Evolutionary conservation across 2,113 vertebrate species (phyloP).

Genomic region (Nymphicus hollandicus): DNA sequence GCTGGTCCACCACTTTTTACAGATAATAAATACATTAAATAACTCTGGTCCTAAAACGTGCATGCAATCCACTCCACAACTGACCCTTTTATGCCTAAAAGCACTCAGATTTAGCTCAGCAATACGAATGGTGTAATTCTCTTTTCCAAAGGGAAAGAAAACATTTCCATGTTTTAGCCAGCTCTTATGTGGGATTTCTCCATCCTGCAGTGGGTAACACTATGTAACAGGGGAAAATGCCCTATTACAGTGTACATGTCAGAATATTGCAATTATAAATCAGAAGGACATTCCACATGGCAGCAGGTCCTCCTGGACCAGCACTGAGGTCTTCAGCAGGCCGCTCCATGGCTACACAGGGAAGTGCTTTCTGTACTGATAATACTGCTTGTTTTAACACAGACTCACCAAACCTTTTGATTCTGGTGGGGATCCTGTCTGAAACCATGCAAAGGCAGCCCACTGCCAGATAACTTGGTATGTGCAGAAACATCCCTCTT

Average conservation of each 20-base stretch:
- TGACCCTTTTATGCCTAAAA: background rate
- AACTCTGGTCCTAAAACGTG: background rate
- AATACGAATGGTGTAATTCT: background rate
- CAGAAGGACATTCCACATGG: fast-evolving
- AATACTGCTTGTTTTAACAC: background rate
- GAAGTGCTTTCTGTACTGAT: background rate
- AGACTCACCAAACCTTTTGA: background rate
- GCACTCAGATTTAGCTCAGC: background rate
- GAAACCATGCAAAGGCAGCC: background rate
- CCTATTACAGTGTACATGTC: background rate
- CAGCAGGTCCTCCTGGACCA: background rate
- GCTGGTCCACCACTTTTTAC: background rate
- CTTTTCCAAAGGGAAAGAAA: background rate
- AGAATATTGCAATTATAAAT: background rate
- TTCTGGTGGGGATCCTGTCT: background rate
- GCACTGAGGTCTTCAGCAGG: background rate
- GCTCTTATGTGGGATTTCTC: background rate
- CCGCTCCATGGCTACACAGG: background rate
- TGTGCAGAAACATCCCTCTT: background rate
- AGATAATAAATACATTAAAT: background rate
- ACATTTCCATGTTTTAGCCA: background rate
- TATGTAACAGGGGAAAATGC: background rate
- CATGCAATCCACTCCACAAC: background rate
- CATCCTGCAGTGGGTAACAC: background rate
- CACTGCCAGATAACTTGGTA: background rate